Conservation (phyloP, 2,888 invertebrate species). For the Oscheius sp. region DNA sequence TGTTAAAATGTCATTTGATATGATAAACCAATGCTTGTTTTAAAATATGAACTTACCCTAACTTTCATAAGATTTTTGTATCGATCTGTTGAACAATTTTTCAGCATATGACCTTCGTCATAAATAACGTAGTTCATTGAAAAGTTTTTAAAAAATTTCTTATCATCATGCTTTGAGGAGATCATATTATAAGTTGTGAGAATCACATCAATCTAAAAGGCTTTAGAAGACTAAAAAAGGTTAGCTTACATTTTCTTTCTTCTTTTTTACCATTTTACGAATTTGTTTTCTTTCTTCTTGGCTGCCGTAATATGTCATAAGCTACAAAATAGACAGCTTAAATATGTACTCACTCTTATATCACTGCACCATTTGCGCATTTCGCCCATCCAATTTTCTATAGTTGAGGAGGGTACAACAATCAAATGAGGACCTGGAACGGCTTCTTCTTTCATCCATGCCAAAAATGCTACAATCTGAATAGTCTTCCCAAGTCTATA, state of each 20-base stretch:
- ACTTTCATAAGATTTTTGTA: constrained; percentile 61
- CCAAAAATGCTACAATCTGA: constrained; percentile 89
- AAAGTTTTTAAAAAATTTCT: constrained; percentile 83
- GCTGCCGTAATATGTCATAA: constrained; percentile 66
- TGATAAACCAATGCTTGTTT: constrained; percentile 11
- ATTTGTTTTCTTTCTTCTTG: constrained; percentile 59
- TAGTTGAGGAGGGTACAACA: constrained; percentile 93
- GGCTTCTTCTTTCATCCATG: constrained; percentile 83
- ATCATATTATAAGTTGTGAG: constrained; percentile 78
- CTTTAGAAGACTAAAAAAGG: background rate
- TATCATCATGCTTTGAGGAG: constrained; percentile 85
- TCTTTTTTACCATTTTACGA: constrained; percentile 55
- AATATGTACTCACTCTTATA: constrained; percentile 39
- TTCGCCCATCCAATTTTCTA: constrained; percentile 76
- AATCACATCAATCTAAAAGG: constrained; percentile 56
- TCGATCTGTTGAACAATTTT: constrained; percentile 92
- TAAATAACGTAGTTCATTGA: constrained; percentile 88
- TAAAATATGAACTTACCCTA: constrained; percentile 42
- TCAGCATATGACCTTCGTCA: constrained; percentile 92
- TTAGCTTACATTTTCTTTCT: constrained; percentile 39
- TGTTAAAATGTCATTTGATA: too few species aligned
- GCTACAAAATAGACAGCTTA: constrained; percentile 24
- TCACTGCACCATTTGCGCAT: constrained; percentile 58
- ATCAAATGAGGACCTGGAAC: constrained; percentile 83
- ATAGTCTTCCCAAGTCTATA: constrained; percentile 80